These are phyloP conservation scores for Scolopax mira DNA, from an alignment of 2,113 vertebrate genomes.

Conservation along the genomic window DNA sequence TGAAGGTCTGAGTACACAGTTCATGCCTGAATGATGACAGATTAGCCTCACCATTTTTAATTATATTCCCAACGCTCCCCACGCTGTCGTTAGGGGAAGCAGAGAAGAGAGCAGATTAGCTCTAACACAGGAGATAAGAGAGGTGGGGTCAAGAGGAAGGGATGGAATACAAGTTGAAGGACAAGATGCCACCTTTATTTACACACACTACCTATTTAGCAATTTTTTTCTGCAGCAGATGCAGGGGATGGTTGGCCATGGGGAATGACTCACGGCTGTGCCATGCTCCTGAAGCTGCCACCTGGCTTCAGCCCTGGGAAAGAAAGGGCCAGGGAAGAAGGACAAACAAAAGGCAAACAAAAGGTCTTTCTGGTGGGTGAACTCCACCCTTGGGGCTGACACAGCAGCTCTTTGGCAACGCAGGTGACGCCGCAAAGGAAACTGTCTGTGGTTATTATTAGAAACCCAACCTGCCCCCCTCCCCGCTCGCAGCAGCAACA, in stretches of 20 bases:
- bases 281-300: background rate
- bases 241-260: background rate
- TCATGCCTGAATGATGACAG: background rate
- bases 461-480: background rate
- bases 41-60: background rate
- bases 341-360: background rate
- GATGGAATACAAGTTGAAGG: accelerated
- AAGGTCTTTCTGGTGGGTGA: background rate
- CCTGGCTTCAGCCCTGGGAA: background rate
- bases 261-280: background rate
- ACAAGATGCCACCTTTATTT: background rate
- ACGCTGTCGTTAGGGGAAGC: background rate
- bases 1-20: background rate
- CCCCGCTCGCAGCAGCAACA: background rate
- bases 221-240: background rate
- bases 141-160: background rate
- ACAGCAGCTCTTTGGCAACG: background rate
- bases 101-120: background rate
- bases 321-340: background rate
- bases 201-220: background rate
- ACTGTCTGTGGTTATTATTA: background rate
- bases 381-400: background rate
- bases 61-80: background rate
- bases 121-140: background rate
- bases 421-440: background rate